Percentiles rank a stretch among this genome's conserved stretches.
phyloP scores from a whole-genome alignment of 2,888 invertebrate species.

The Hetaerina titia region DNA sequence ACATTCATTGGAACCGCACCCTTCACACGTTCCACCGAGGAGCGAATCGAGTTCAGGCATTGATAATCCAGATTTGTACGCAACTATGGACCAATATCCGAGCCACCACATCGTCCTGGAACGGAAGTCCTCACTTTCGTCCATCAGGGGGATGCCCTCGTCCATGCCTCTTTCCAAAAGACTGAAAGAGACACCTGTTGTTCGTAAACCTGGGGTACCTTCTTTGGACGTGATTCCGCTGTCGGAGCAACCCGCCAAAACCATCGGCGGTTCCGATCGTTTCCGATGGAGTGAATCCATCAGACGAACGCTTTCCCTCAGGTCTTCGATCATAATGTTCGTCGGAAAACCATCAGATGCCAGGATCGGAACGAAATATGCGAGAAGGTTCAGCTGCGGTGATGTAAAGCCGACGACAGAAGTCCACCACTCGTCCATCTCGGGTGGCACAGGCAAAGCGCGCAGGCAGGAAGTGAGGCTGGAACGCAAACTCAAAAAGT shows the following conservation, averaged over 20 bases:
- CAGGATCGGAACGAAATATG: neutral
- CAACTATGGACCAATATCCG: neutral
- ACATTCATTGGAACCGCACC: neutral
- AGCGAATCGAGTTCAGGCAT: neutral
- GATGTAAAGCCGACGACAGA: neutral
- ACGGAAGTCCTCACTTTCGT: neutral
- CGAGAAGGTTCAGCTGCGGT: neutral
- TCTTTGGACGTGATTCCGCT: neutral
- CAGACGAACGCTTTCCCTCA: neutral
- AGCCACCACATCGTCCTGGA: neutral
- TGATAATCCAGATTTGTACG: neutral
- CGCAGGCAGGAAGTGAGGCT: neutral
- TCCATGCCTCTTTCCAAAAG: neutral
- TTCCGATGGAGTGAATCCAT: neutral
- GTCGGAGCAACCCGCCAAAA: neutral
- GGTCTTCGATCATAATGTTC: conserved; percentile 36
- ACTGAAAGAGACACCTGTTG: neutral
- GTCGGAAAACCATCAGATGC: neutral
- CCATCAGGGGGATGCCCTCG: neutral
- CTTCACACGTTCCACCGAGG: neutral
- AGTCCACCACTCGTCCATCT: neutral
- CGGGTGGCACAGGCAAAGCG: neutral
- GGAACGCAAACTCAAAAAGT: neutral
- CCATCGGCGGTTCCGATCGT: neutral
- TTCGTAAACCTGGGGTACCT: neutral